Conservation (phyloP, 35 echinoderm and acorn worm species). For the Amphiura filiformis region DNA sequence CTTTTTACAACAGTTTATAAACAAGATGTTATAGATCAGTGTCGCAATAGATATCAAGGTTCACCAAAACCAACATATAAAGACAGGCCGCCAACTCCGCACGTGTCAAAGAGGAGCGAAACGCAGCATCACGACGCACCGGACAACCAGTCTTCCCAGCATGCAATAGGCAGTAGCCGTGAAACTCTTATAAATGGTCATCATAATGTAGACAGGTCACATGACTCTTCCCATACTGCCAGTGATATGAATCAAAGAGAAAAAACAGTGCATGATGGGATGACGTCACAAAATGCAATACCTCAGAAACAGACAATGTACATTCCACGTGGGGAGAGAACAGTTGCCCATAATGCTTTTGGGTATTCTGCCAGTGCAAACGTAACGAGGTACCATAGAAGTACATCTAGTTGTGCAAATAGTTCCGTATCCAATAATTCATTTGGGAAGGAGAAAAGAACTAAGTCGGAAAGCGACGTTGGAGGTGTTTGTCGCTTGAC, state of each 20-base stretch:
- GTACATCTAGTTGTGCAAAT: background rate
- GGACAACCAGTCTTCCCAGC: background rate
- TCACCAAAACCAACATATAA: constrained; percentile 63
- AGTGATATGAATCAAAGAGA: background rate
- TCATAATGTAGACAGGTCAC: background rate
- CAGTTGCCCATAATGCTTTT: background rate
- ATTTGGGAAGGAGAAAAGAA: background rate
- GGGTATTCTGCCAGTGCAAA: background rate
- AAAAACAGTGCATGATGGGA: background rate
- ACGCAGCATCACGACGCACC: background rate
- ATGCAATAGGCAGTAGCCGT: background rate
- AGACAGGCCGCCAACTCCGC: constrained; percentile 22
- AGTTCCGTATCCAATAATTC: background rate
- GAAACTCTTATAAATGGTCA: background rate
- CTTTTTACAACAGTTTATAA: constrained; percentile 77
- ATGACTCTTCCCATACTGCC: too few species aligned
- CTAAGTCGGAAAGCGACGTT: too few species aligned
- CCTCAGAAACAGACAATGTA: background rate
- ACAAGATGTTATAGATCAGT: constrained; percentile 90
- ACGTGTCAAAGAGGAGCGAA: background rate
- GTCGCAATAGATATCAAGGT: constrained; percentile 47
- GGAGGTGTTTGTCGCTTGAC: too few species aligned
- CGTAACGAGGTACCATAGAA: background rate
- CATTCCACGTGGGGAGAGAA: background rate
- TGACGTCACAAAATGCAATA: background rate